A percentile compares a stretch with the other conserved stretches of the same genome.
Evolutionary conservation across 2,888 invertebrate genomes (phyloP).

Genomic region (Portevinia maculata): DNA sequence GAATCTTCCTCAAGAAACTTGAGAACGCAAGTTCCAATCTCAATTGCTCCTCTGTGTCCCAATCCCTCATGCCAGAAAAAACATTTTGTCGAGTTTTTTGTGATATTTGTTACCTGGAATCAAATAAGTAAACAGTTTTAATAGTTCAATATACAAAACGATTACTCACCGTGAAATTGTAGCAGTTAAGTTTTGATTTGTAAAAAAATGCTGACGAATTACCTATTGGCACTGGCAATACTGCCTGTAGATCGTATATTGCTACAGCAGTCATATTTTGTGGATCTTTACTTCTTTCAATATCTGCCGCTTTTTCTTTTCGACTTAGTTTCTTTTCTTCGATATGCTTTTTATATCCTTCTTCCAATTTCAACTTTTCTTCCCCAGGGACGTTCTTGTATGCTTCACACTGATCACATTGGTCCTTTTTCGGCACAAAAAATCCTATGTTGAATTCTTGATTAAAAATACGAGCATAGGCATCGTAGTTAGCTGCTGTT

Average conservation of each 20-base stretch:
- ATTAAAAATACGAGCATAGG: slow-evolving; percentile 1
- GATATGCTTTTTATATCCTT: slow-evolving; percentile 28
- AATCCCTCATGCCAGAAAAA: slow-evolving; percentile 36
- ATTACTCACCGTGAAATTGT: too few species aligned
- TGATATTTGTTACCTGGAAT: slow-evolving; percentile 36
- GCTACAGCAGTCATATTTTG: slow-evolving; percentile 23
- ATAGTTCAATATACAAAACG: slow-evolving; percentile 22
- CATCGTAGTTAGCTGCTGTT: slow-evolving; percentile 23
- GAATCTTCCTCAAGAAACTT: slow-evolving; percentile 20
- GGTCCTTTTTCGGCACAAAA: too few species aligned
- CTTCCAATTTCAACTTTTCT: slow-evolving; percentile 31
- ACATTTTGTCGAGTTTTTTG: slow-evolving; percentile 24
- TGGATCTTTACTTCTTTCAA: slow-evolving; percentile 21
- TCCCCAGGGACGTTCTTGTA: slow-evolving; percentile 40
- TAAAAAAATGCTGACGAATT: slow-evolving; percentile 16
- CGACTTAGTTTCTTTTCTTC: slow-evolving; percentile 21
- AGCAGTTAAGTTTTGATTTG: too few species aligned
- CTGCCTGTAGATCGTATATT: slow-evolving; percentile 29
- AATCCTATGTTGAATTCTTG: too few species aligned
- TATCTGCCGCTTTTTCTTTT: slow-evolving; percentile 5
- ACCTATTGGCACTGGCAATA: slow-evolving; percentile 19
- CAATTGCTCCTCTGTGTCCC: slow-evolving; percentile 17
- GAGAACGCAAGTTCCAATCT: slow-evolving; percentile 15
- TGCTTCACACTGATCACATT: slow-evolving; percentile 46
- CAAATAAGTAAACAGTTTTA: slow-evolving; percentile 35